Evolutionary conservation across 2,113 vertebrate species (phyloP).

Genomic region (Eurystomus gularis): DNA sequence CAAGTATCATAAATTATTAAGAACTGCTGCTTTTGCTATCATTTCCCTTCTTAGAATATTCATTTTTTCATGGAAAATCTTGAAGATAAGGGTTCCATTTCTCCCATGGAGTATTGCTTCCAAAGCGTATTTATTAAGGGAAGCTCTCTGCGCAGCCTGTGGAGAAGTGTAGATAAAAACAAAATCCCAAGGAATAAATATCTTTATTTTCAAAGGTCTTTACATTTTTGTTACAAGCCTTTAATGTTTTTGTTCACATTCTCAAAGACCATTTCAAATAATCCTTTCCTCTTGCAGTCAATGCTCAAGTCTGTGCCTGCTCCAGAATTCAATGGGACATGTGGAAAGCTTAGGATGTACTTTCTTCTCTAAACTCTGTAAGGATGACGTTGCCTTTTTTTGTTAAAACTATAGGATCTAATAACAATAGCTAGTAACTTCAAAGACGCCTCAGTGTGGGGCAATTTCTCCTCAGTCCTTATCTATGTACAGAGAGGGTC

Average conservation of each 20-base stretch:
- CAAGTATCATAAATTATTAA: slow-evolving; percentile 39
- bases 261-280: neutral
- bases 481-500: neutral
- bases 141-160: neutral
- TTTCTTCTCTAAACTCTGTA: neutral
- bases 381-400: neutral
- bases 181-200: neutral
- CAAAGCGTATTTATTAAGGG: neutral
- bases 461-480: neutral
- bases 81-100: neutral
- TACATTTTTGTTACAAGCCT: neutral
- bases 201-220: neutral
- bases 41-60: neutral
- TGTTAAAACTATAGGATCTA: neutral
- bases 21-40: neutral
- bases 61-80: neutral
- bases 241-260: neutral
- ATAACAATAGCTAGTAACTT: neutral
- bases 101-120: neutral
- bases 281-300: neutral
- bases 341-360: neutral
- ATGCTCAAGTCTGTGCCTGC: neutral
- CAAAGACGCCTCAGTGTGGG: neutral
- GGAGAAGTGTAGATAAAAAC: neutral
- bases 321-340: neutral